Base-by-base conservation (phyloP, 2,113 vertebrate species). In the Erythrolamprus reginae region DNA sequence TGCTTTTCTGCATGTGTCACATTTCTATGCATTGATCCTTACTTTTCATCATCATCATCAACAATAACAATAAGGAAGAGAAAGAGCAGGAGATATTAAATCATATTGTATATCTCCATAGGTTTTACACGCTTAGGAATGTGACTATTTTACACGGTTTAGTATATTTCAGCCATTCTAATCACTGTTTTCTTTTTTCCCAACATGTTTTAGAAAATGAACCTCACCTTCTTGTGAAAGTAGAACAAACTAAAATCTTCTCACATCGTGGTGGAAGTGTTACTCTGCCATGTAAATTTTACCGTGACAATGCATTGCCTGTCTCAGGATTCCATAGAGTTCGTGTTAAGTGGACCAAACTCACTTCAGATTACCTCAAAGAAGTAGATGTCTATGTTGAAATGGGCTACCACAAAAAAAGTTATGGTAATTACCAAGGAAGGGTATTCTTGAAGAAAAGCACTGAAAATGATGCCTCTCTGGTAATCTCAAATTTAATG, bases 301-400 rank as follows among this genome's bases (percentile, higher is more conserved):
- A 93, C 42, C 95, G 95, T 33, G 94, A 96, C 86, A 96, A 97
- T 42, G 95, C 94, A 55, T 9, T 87, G 2, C 89, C 94, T 90
- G 97, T 97, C 94, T 97, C 94, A 88, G 91, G 82, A 84, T 58
- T 93, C 4, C 97, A 98, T 93, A 98, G 96, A 91, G 96, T 98
- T 87, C 97, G 98, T 33, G 96, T 99, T 92, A 98, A 98, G 96
- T 99, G 99, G 99, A 98, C 97, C 97, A 99, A 99, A 95, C 94
- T 98, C 88, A 98, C 97, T 50, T 96, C 97, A 23, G 97, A 98
- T 95, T 97, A 97, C 94, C 95, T 97, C 92, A 96, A 97, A 92
- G 98, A 98, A 89, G 96, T 98, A 90, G 98, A 99, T 0, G 98
- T 99, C 84, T 95, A 98, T 88, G 93, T 98, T 58, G 97, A 97